phyloP scores from a whole-genome alignment of 2,797 vertebrate species.

The Melanotaenia nigrans region DNA sequence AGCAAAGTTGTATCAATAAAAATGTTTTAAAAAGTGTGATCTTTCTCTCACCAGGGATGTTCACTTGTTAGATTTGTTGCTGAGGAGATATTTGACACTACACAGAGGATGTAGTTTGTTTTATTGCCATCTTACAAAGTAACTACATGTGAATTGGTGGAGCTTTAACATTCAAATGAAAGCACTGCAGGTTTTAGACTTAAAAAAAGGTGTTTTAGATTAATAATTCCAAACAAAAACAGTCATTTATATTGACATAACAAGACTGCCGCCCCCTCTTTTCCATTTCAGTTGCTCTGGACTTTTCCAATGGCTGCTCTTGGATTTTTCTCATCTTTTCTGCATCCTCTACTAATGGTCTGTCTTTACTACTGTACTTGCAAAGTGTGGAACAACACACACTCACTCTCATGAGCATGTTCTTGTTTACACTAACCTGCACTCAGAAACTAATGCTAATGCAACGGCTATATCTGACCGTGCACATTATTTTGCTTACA shows the following conservation, averaged over 20 bases:
- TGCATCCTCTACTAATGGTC: constrained; percentile 69
- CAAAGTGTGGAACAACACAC: constrained; percentile 50
- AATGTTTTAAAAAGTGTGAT: constrained; percentile 83
- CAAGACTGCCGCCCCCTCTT: constrained; percentile 50
- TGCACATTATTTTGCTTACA: constrained; percentile 21
- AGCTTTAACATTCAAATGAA: constrained; percentile 9
- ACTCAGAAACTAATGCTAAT: constrained; percentile 15
- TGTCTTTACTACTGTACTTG: constrained; percentile 66
- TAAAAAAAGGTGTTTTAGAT: constrained; percentile 5
- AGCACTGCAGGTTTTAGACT: background rate
- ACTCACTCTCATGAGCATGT: constrained; percentile 29
- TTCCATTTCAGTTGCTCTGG: constrained; percentile 66
- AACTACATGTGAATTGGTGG: constrained; percentile 15
- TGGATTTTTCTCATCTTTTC: constrained; percentile 57
- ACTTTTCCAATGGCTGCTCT: constrained; percentile 60
- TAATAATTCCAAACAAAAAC: background rate
- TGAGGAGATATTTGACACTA: constrained; percentile 12
- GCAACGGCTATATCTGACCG: constrained; percentile 1
- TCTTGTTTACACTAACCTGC: constrained; percentile 16
- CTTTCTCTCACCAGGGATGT: constrained; percentile 64
- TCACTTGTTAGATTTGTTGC: constrained; percentile 39
- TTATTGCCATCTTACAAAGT: constrained; percentile 33
- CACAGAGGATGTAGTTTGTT: constrained; percentile 11
- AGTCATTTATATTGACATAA: constrained; percentile 61
- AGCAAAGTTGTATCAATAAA: constrained; percentile 90